A percentile compares a stretch with the other conserved stretches of the same genome.
phyloP scores from a whole-genome alignment of 2,797 vertebrate genomes.

The Melanotaenia maccullochi region DNA sequence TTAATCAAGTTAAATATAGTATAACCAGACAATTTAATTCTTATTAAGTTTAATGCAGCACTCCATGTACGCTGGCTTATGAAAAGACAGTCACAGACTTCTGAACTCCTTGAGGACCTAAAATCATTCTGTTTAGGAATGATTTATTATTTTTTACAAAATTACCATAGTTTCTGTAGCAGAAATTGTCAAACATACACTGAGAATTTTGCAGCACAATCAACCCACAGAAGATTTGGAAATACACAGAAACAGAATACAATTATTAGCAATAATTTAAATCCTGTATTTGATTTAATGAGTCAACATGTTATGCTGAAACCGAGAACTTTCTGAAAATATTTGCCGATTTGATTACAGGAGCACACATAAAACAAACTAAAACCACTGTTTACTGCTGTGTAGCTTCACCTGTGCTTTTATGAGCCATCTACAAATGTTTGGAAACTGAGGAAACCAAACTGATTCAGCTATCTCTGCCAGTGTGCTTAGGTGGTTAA shows the following conservation, averaged over 20 bases:
- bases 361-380: background rate
- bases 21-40: background rate
- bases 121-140: conserved; percentile 17
- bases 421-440: background rate
- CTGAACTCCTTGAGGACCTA: conserved; percentile 14
- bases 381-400: background rate
- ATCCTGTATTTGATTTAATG: background rate
- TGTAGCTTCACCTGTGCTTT: background rate
- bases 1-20: conserved; percentile 14
- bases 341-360: background rate
- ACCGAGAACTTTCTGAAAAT: background rate
- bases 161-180: conserved; percentile 16
- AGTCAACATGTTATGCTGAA: background rate
- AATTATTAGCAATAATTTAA: background rate
- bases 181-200: conserved; percentile 8
- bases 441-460: background rate
- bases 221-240: conserved; percentile 14
- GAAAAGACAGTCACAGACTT: conserved; percentile 5
- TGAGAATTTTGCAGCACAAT: conserved; percentile 11
- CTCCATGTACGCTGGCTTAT: background rate
- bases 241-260: background rate
- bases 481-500: background rate
- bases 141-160: conserved; percentile 22
- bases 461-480: background rate
- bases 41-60: conserved; percentile 15